Base-by-base conservation (phyloP, 2,888 invertebrate species). In the Nudaria mundana region DNA sequence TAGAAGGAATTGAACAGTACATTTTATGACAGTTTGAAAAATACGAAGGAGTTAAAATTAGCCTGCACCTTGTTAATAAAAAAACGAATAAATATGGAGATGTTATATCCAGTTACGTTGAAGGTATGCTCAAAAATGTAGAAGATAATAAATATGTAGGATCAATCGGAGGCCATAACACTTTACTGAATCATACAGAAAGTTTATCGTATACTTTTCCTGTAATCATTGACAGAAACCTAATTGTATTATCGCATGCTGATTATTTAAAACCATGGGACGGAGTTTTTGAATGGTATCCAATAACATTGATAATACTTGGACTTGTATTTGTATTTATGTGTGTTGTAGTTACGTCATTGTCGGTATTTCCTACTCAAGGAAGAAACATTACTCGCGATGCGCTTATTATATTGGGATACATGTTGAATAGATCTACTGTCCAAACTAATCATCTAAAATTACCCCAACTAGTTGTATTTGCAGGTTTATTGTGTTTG, bases 321-420 rank as follows among this genome's bases (percentile, higher is more conserved):
- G 11, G 34, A 1, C 1, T 48, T 2, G 7, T 57, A 3, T 59
- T 71, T 13, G 15, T 65, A 11, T 33, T 57, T 20, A 56, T 60
- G 41, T 55, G 61, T 38, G 15, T 56, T 18, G 31, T 48, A 3
- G 51, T 54, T 2, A 44, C 44, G 18, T n/a, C 30, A 1, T 39
- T 66, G 5, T 43, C 47, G 12, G 39, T 70, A 37, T 74, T 74
- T 48, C 42, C 53, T 5, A 33, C 36, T 0, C 14, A 18, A 3
- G 23, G 33, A 1, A 51, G 35, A 12, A 66, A 67, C 40, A 8
- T 48, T 15, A 22, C 44, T 0, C 53, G 63, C 4, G 54, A 63
- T 11, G 22, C 65, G 15, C 36, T 74, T 14, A 36, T 61, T 5
- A 53, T 71, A 5, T 60, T 61, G 25, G 75, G 76, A 30, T 66